Evolutionary conservation across 1,140 invertebrate species (phyloP).

Genomic region (Orussus abietinus): DNA sequence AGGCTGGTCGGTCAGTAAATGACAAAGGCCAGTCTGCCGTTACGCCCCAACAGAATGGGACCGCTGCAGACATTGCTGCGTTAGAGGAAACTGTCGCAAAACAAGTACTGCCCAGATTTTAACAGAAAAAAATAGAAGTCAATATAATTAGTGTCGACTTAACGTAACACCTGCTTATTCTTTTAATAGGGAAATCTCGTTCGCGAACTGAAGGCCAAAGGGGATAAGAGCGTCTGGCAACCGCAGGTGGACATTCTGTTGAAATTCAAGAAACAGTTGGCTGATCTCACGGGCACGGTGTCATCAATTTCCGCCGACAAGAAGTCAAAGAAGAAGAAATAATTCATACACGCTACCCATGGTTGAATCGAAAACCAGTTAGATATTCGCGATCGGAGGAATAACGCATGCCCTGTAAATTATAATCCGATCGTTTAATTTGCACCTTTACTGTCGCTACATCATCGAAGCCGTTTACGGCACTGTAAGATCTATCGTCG

Average conservation of each 20-base stretch:
- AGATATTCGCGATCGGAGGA: no score
- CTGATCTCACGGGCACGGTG: conserved; percentile 53
- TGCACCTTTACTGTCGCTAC: no score
- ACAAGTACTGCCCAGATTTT: conserved; percentile 49
- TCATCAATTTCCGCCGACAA: conserved; percentile 33
- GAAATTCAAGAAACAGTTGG: conserved; percentile 69
- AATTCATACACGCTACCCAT: no score
- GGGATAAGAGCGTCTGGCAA: conserved; percentile 70
- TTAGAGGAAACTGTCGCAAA: conserved; percentile 61
- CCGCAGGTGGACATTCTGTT: conserved; percentile 71
- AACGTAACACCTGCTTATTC: conserved; percentile 5
- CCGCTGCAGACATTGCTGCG: conserved; percentile 28
- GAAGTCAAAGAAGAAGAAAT: conserved; percentile 49
- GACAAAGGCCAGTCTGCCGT: conserved; percentile 12
- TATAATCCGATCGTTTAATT: no score
- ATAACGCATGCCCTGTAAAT: no score
- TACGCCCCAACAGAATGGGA: conserved; percentile 23
- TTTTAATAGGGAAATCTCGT: conserved; percentile 66
- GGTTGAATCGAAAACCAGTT: no score
- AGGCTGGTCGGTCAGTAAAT: no score
- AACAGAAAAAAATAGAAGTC: no score
- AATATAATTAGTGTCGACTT: conserved; percentile 1
- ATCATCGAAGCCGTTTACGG: no score
- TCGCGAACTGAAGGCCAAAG: conserved; percentile 68
- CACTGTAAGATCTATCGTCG: no score